Percentiles rank a stretch among this genome's conserved stretches.
phyloP scores from a whole-genome alignment of 2,113 vertebrate genomes.

The Caloenas nicobarica region DNA sequence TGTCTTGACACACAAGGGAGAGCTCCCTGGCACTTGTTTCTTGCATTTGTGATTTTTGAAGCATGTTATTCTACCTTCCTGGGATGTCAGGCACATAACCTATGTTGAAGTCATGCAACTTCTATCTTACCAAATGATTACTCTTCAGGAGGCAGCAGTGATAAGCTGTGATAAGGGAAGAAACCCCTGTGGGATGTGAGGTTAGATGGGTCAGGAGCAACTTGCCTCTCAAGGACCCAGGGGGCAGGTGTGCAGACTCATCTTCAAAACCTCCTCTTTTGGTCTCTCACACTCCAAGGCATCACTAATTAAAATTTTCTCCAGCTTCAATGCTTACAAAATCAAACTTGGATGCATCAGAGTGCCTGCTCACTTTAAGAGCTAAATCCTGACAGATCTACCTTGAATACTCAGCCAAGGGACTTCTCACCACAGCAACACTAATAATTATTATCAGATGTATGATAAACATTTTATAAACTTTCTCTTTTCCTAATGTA shows the following conservation, averaged over 20 bases:
- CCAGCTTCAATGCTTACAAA: not conserved
- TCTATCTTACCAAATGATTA: not conserved
- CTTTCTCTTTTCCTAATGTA: not conserved
- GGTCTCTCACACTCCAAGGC: rapidly evolving
- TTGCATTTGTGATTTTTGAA: not conserved
- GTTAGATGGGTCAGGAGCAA: not conserved
- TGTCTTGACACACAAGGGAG: rapidly evolving
- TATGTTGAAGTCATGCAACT: not conserved
- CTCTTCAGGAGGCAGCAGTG: not conserved
- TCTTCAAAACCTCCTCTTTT: not conserved
- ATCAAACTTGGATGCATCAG: not conserved
- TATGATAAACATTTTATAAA: not conserved
- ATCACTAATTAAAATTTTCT: not conserved
- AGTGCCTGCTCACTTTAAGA: not conserved
- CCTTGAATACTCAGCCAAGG: not conserved
- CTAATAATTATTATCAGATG: not conserved
- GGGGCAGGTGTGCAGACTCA: not conserved
- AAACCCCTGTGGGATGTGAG: not conserved
- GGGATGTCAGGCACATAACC: not conserved
- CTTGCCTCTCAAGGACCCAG: not conserved
- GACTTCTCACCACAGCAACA: not conserved
- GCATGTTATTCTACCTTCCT: not conserved
- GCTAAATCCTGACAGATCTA: not conserved
- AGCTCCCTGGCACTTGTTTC: not conserved
- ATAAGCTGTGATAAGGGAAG: not conserved